phyloP scores from a whole-genome alignment of 2,113 vertebrate species.

The Xenopus borealis region DNA sequence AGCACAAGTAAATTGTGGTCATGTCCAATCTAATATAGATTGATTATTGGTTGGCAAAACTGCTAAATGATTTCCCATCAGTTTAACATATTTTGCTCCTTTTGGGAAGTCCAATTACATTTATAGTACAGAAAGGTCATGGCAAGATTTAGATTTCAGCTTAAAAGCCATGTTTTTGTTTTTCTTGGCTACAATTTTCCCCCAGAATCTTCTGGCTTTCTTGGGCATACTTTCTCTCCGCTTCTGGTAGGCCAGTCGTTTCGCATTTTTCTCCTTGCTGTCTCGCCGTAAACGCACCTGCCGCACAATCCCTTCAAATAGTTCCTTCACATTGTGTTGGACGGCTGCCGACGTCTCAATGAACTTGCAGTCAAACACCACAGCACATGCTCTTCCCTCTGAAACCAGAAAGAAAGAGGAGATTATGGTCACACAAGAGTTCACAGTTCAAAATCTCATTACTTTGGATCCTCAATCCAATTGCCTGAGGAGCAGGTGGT shows the following conservation, averaged over 20 bases:
- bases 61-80: slow-evolving; percentile 49
- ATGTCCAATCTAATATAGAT: slow-evolving; percentile 76
- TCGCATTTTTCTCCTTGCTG: slow-evolving; percentile 82
- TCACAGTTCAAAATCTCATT: too few relatives aligned
- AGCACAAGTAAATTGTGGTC: slow-evolving; percentile 48
- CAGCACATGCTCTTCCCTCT: slow-evolving; percentile 89
- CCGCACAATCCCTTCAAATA: slow-evolving; percentile 86
- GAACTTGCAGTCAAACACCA: slow-evolving; percentile 94
- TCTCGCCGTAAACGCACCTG: slow-evolving; percentile 87
- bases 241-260: slow-evolving; percentile 65
- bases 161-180: slow-evolving; percentile 89
- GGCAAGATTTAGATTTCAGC: slow-evolving; percentile 94
- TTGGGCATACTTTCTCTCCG: slow-evolving; percentile 83
- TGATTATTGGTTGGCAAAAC: slow-evolving; percentile 59
- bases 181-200: slow-evolving; percentile 90
- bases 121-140: slow-evolving; percentile 90
- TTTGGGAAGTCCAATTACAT: slow-evolving; percentile 8
- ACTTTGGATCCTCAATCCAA: too few relatives aligned
- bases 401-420: slow-evolving; percentile 42
- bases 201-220: slow-evolving; percentile 87
- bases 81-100: slow-evolving; percentile 17
- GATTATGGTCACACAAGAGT: too few relatives aligned
- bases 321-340: slow-evolving; percentile 90
- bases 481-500: too few relatives aligned
- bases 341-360: slow-evolving; percentile 91